These are phyloP conservation scores for Troilus luridus DNA, from an alignment of 2,888 invertebrate species.

Conservation along the genomic window DNA sequence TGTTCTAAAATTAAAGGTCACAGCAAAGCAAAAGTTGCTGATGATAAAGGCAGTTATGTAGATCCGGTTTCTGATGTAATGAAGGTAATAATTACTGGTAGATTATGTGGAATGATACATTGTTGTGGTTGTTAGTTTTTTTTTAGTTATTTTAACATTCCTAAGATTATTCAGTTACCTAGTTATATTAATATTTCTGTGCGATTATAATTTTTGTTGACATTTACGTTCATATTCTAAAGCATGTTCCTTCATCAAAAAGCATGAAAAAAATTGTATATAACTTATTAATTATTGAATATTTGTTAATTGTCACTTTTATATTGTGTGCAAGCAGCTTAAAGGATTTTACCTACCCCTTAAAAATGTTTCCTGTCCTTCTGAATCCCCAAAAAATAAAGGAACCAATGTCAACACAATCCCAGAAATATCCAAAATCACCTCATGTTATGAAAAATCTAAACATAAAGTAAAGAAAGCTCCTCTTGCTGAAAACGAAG, in stretches of 20 bases:
- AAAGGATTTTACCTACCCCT: conserved; percentile 60
- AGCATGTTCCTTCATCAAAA: conserved; percentile 4
- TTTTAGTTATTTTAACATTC: not conserved
- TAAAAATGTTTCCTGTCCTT: conserved; percentile 41
- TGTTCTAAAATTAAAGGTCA: conserved; percentile 16
- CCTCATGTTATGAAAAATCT: conserved; percentile 38
- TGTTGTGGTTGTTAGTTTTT: conserved; percentile 10
- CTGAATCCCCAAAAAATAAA: conserved; percentile 46
- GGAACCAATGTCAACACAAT: conserved; percentile 56
- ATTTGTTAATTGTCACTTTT: conserved; percentile 12
- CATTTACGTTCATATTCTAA: conserved; percentile 15
- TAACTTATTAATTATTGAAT: not conserved
- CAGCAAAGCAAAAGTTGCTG: not conserved
- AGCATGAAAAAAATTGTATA: not conserved
- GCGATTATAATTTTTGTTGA: not conserved
- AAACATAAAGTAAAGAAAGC: conserved; percentile 14
- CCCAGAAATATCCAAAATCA: conserved; percentile 54
- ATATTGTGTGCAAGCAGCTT: conserved; percentile 62
- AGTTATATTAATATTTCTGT: not conserved
- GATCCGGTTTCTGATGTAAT: conserved; percentile 41
- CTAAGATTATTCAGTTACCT: not conserved
- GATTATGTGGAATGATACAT: conserved; percentile 27
- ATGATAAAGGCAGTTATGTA: not conserved
- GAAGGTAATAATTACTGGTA: conserved; percentile 43
- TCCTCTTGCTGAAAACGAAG: conserved; percentile 29